Conservation (phyloP, 1,140 invertebrate species). For the Bombus fervidus region DNA sequence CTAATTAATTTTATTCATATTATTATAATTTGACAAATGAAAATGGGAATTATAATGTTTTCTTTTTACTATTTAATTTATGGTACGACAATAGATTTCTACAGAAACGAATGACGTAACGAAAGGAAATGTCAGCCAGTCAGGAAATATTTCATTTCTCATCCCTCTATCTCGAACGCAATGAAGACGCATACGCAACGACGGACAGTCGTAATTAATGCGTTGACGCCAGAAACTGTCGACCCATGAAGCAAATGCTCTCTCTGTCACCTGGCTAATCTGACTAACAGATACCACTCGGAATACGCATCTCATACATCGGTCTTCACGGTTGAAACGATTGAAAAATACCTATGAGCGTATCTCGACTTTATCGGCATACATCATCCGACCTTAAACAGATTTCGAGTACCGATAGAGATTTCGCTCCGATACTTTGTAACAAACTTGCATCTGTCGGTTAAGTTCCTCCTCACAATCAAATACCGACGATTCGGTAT, state of each 20-base stretch:
- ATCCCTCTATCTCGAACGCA: background rate
- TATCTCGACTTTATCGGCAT: constrained; percentile 37
- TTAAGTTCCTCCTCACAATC: background rate
- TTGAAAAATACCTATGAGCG: constrained; percentile 22
- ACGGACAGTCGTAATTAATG: constrained; percentile 16
- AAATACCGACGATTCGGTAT: background rate
- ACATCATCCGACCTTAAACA: background rate
- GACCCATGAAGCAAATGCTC: constrained; percentile 10
- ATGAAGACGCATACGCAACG: background rate
- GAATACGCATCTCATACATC: constrained; percentile 39
- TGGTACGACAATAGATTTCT: too few species aligned
- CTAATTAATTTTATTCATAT: too few species aligned
- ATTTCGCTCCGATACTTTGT: background rate
- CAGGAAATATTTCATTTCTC: constrained; percentile 1
- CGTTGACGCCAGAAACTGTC: constrained; percentile 17
- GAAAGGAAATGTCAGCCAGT: background rate
- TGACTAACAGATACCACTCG: constrained; percentile 58
- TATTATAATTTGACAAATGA: too few species aligned
- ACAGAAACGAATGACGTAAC: background rate
- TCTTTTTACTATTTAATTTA: background rate
- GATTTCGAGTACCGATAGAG: constrained; percentile 21
- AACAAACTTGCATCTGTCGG: background rate
- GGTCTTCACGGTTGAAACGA: constrained; percentile 25
- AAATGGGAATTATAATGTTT: background rate
- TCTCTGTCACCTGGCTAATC: constrained; percentile 59